Evolutionary conservation across 2,113 vertebrate species (phyloP), one percentile per base, ranked within the genome.

Genomic region (Petrocephalus zakoni): DNA sequence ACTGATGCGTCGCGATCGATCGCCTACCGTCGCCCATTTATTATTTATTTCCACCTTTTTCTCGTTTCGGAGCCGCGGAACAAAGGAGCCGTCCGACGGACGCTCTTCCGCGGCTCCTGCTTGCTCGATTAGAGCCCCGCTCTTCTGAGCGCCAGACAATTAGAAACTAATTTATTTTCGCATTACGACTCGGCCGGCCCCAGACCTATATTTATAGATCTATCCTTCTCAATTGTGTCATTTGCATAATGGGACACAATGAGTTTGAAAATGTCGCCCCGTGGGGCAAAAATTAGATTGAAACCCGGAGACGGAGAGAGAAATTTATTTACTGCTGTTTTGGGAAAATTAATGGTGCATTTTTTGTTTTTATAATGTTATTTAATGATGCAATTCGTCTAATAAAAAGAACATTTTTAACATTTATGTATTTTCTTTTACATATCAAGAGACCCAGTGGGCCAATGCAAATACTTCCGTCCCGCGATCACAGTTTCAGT

Each of bases 341-440:
- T 97, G 96, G 95, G 96, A 96, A 98, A 99, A 99, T 99, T 99
- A 99, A 99, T 99, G 98, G 97, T 97, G 98, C 98, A 99, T 99
- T 97, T 98, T 98, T 97, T 95, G 96, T 96, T 97, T 98, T 97
- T 98, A 97, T 98, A 98, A 98, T 98, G 97, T 98, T 97, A 98
- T 99, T 97, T 99, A 99, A 99, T 98, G 98, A 98, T 98, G 97
- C 98, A 98, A 97, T 97, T 97, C 97, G 96, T 98, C 97, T 98
- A 97, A 98, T 98, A 97, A 97, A 96, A 94, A 89, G 93, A 95
- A 95, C 96, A 95, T 97, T 97, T 96, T 95, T 96, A 96, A 96
- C 95, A 96, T 96, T 97, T 94, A 93, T 91, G 94, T 92, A 5
- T 94, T 94, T 92, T 92, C 91, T 93, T 90, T 83, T 93, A 92